Conservation (phyloP, 2,888 invertebrate species). For the Leptothorax acervorum region DNA sequence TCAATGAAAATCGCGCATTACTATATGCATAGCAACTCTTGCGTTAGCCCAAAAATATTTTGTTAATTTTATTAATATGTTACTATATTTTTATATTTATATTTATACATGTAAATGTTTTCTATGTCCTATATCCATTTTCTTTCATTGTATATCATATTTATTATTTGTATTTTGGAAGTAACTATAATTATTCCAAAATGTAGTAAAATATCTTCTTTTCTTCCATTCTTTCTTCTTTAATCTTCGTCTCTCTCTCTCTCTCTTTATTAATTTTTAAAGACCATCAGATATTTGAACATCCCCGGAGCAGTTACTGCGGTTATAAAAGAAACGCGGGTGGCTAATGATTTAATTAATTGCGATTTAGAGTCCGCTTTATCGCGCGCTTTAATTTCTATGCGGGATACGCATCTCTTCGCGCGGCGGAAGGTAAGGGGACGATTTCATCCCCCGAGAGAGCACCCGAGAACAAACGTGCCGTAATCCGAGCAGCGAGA, state of each 20-base stretch:
- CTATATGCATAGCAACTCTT: neutral
- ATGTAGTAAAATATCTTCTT: neutral
- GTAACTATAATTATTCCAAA: neutral
- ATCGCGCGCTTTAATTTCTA: slow-evolving; percentile 53
- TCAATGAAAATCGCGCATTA: neutral
- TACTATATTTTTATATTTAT: neutral
- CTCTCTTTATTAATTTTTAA: slow-evolving; percentile 42
- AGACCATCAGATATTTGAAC: slow-evolving; percentile 18
- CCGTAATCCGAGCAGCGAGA: slow-evolving; percentile 64
- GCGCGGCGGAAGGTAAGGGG: slow-evolving; percentile 13
- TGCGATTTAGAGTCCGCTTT: slow-evolving; percentile 44
- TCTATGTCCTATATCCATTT: neutral
- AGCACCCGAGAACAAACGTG: slow-evolving; percentile 43
- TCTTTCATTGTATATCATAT: neutral
- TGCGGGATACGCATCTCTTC: slow-evolving; percentile 30
- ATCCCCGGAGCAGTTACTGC: slow-evolving; percentile 17
- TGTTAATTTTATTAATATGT: neutral
- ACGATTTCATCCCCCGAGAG: neutral
- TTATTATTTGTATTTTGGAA: neutral
- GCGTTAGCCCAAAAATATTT: neutral
- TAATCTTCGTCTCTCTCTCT: neutral
- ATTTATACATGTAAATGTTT: neutral
- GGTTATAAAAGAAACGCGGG: slow-evolving; percentile 42
- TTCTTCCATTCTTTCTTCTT: neutral
- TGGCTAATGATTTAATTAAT: slow-evolving; percentile 53